A percentile compares a stretch with the other conserved stretches of the same genome.
Conservation (phyloP, 2,113 vertebrate species). For the Neogale vison region DNA sequence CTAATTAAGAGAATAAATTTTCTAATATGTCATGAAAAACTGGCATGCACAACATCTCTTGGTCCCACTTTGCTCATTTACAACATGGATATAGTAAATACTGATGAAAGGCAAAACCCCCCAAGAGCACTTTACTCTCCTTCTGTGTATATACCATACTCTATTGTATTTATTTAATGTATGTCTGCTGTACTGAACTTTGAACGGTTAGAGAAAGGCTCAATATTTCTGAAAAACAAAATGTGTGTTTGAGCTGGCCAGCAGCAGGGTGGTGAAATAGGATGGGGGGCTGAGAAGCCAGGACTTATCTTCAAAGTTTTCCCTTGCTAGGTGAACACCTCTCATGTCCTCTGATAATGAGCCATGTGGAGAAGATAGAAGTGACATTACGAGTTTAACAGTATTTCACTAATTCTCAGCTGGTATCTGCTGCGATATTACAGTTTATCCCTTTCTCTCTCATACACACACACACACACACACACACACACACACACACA, state of each 20-base stretch:
- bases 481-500: no score
- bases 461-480: no score
- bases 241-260: neutral
- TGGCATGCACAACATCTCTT: neutral
- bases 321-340: neutral
- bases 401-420: neutral
- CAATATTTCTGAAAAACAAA: neutral
- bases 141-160: neutral
- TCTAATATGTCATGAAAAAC: neutral
- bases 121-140: neutral
- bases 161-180: neutral
- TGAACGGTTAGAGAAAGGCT: neutral
- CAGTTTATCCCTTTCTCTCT: neutral
- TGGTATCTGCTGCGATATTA: neutral
- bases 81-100: neutral
- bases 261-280: neutral
- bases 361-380: neutral
- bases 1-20: slow-evolving; percentile 33
- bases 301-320: neutral
- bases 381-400: neutral
- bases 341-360: neutral
- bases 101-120: neutral
- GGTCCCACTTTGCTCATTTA: neutral
- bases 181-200: neutral
- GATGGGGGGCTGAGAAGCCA: neutral